Base-by-base conservation (phyloP, 2,888 invertebrate genomes). In the Meandrusa payeni region DNA sequence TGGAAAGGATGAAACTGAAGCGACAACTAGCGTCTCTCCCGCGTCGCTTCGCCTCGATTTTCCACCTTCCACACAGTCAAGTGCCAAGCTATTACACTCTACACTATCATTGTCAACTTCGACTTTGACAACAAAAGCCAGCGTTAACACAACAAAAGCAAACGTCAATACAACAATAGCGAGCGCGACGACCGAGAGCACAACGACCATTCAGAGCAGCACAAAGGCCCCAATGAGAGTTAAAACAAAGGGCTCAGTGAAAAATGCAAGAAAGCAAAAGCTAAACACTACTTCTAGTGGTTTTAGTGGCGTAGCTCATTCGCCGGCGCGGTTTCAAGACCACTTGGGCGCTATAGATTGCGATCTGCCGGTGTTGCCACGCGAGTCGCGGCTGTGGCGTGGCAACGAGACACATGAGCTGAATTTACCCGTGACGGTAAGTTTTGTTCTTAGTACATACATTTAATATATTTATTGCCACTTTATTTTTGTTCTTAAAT, bases 331-430 rank as follows among this genome's bases (percentile, higher is more conserved):
- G 53, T 70, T 90, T 48, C 91, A 90, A 73, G 92, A 91, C 78
- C 90, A 91, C 68, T 82, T 91, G 59, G 90, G 89, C 66, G 89
- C 90, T 32, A 74, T 92, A 55, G 91, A 91, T 67, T 92, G 92
- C 59, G 92, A 92, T 70, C 83, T 92, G 57, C 90, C 91, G 52
- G 89, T 90, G 59, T 76, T 92, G 61, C 91, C 92, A 34, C 85
- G 88, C 50, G 91, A 91, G 61, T 91, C 92, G 31, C 89, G 91
- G 50, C 78, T 92, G 52, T 93, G 93, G 93, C 90, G 92, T 31
- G 92, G 92, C 59, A 93, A 93, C 64, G 92, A 93, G 69, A 93
- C 93, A 7, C 93, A 92, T 62, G 92, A 93, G 67, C 81, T 93
- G 55, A 88, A 90, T 59, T 77, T 93, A 41, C 92, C 93, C 12